Percentiles rank a stretch among this genome's conserved stretches.
Evolutionary conservation across 2,888 invertebrate species (phyloP).

Genomic region (Uloborus plumipes): DNA sequence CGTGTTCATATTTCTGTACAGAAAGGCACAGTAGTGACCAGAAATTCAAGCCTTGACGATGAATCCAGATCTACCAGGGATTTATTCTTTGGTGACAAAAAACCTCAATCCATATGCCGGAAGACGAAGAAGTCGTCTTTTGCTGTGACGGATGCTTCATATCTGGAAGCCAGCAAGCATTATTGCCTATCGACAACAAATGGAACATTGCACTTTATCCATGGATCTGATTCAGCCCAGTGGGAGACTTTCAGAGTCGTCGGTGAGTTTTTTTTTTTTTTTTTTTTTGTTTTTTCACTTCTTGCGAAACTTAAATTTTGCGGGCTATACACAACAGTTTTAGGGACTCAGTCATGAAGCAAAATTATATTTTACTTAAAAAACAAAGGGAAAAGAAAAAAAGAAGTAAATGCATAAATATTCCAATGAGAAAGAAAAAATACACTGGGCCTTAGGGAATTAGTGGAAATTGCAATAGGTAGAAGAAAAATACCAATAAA

Average conservation of each 20-base stretch:
- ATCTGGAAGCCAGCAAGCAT: conserved; percentile 26
- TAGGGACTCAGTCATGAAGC: too few relatives aligned
- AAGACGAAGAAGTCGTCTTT: conserved; percentile 20
- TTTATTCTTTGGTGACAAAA: conserved; percentile 27
- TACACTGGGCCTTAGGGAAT: too few relatives aligned
- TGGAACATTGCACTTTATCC: conserved; percentile 41
- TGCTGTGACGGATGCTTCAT: conserved; percentile 39
- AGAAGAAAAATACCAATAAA: too few relatives aligned
- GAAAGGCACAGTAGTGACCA: conserved; percentile 37
- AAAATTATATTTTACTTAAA: too few relatives aligned
- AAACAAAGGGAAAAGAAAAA: too few relatives aligned
- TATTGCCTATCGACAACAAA: conserved; percentile 44
- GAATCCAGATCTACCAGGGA: conserved; percentile 20
- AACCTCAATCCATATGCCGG: background rate
- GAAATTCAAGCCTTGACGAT: conserved; percentile 14
- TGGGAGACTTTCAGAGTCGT: conserved; percentile 54
- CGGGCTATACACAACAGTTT: too few relatives aligned
- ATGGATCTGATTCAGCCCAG: conserved; percentile 20
- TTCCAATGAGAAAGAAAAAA: too few relatives aligned
- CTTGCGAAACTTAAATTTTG: background rate
- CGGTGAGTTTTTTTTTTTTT: conserved; percentile 20
- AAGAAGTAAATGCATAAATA: too few relatives aligned
- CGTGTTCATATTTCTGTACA: background rate
- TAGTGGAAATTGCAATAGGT: too few relatives aligned
- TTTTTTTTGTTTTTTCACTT: too few relatives aligned